Evolutionary conservation across 2,888 invertebrate species (phyloP).

Genomic region (Caradrina clavipalpis): DNA sequence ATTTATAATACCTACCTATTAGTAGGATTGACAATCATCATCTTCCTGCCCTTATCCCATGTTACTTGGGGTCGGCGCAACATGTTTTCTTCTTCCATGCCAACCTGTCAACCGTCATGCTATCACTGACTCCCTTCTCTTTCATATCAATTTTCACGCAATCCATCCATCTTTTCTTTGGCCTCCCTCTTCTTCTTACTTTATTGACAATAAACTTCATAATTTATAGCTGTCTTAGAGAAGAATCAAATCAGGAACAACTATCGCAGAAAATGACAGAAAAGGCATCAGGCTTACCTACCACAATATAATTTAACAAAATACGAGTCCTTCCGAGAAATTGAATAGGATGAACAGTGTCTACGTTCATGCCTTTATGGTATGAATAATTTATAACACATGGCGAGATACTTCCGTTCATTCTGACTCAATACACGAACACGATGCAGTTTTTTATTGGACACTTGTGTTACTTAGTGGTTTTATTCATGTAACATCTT

Average conservation of each 20-base stretch:
- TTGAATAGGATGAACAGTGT: constrained; percentile 26
- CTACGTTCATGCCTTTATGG: constrained; percentile 24
- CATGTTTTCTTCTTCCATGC: too few species aligned
- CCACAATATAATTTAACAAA: constrained; percentile 8
- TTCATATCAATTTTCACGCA: too few species aligned
- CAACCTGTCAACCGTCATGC: too few species aligned
- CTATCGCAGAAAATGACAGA: background rate
- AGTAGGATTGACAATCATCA: too few species aligned
- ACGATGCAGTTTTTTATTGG: constrained; percentile 50
- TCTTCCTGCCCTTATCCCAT: too few species aligned
- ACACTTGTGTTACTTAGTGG: background rate
- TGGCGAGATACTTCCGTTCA: constrained; percentile 58
- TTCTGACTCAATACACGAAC: constrained; percentile 36
- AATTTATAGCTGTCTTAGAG: background rate
- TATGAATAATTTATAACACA: constrained; percentile 62
- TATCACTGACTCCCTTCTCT: too few species aligned
- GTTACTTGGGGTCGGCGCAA: too few species aligned
- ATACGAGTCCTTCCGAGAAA: constrained; percentile 43
- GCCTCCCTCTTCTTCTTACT: too few species aligned
- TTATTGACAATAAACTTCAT: background rate
- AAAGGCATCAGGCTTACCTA: too few species aligned
- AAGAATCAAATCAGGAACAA: background rate
- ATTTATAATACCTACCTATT: too few species aligned
- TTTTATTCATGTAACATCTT: constrained; percentile 6
- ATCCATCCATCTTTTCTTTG: too few species aligned